Base-by-base conservation (phyloP, 2,888 invertebrate species). In the Cephus nigrinus region DNA sequence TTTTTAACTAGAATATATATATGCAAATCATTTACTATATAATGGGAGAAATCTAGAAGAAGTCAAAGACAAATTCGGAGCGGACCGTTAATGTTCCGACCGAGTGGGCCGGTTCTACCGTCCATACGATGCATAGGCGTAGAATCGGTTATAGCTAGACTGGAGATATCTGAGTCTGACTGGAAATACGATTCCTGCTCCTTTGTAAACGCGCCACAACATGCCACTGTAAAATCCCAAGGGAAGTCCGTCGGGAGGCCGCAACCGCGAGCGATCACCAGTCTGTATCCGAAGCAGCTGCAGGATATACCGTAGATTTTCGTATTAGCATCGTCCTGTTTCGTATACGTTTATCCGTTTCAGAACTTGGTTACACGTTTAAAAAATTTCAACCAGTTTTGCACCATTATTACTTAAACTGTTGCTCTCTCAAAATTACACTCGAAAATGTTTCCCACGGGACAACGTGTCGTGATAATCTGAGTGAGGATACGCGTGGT, bases 121-220 rank as follows among this genome's bases (percentile, higher is more conserved):
- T 23, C 23, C 55, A 23, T 55, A 23, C 55, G 55, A 30, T 68
- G 15, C 34, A 68, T 73, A 12, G 9, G 12, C 68, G 4, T 30
- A 30, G 15, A 76, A 73, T 33, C 40, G 11, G n/a, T 55, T 55
- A 23, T 55, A 55, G 15, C 55, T 55, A 55, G 11, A 33, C 31
- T 33, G 71, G 71, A 33, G 9, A 71, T 32, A 71, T 33, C 23
- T 5, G 15, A 15, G 71, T 12, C 31, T 23, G 31, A 23, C 71
- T 71, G 33, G 33, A 71, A 71, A 71, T 71, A 31, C 71, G 71
- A 71, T 31, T 71, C 71, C 71, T 71, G 31, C 71, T 31, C 71
- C 71, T 12, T 11, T 71, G 71, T 30, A 33, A 15, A 31, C 23
- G 31, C 31, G 71, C 71, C 32, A 34, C 12, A 55, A 55, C 55